phyloP scores from a whole-genome alignment of 2,113 vertebrate species.

The Stigmatopora argus region DNA sequence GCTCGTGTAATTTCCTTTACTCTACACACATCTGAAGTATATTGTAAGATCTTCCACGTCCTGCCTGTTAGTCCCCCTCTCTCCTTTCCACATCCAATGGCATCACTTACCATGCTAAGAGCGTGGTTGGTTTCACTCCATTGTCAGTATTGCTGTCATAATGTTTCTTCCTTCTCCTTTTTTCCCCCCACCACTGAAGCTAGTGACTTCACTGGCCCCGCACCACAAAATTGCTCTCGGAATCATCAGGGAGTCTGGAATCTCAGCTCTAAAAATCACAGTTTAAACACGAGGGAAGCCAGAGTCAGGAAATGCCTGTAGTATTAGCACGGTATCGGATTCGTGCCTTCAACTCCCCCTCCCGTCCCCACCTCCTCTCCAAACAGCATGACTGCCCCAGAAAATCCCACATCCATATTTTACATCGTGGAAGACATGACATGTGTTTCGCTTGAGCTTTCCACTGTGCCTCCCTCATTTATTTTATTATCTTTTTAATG shows the following conservation, averaged over 20 bases:
- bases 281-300: constrained; percentile 57
- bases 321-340: constrained; percentile 68
- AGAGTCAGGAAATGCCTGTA: constrained; percentile 72
- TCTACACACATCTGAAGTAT: constrained; percentile 50
- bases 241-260: constrained; percentile 59
- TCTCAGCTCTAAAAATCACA: constrained; percentile 55
- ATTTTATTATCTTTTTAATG: constrained; percentile 99
- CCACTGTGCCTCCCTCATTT: constrained; percentile 92
- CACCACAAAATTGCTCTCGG: constrained; percentile 49
- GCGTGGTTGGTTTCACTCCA: constrained; percentile 42
- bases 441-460: constrained; percentile 90
- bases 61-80: constrained; percentile 45
- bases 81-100: constrained; percentile 34
- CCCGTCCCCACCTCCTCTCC: constrained; percentile 23
- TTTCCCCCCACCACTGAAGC: constrained; percentile 23
- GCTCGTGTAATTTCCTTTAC: constrained; percentile 51
- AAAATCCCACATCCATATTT: constrained; percentile 91
- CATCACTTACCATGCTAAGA: constrained; percentile 49
- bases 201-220: constrained; percentile 51
- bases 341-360: constrained; percentile 28
- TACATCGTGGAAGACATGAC: constrained; percentile 84
- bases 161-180: constrained; percentile 44
- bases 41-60: constrained; percentile 42
- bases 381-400: constrained; percentile 60
- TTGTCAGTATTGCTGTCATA: constrained; percentile 49